Conservation (phyloP, 2,797 vertebrate species). For the Alexandromys oeconomus region DNA sequence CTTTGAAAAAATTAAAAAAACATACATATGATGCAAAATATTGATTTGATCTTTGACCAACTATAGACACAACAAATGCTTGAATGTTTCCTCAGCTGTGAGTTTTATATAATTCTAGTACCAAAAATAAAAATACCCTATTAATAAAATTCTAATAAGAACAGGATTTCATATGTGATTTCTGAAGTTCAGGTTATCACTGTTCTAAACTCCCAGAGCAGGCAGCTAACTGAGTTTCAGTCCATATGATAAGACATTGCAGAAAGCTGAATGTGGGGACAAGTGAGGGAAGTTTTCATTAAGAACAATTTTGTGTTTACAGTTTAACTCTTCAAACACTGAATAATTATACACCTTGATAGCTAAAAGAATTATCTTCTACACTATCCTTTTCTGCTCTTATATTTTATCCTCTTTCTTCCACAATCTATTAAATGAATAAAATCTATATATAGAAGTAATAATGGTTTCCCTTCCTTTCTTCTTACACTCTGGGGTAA, state of each 20-base stretch:
- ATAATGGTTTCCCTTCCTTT: slow-evolving; percentile 9
- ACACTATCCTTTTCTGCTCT: neutral
- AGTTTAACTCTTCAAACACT: slow-evolving; percentile 9
- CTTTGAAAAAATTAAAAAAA: slow-evolving; percentile 23
- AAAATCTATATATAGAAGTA: neutral
- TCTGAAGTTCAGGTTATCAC: slow-evolving; percentile 47
- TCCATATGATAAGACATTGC: slow-evolving; percentile 40
- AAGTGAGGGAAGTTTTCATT: neutral
- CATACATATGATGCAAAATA: slow-evolving; percentile 5
- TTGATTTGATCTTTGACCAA: slow-evolving; percentile 62
- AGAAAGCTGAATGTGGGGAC: neutral
- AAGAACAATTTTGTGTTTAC: slow-evolving; percentile 21
- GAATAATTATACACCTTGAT: slow-evolving; percentile 4
- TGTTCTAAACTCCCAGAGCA: slow-evolving; percentile 49
- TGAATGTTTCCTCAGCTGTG: slow-evolving; percentile 59
- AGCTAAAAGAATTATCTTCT: slow-evolving; percentile 38
- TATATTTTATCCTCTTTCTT: neutral
- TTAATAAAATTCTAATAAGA: slow-evolving; percentile 34
- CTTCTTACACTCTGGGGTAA: neutral
- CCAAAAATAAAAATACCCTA: neutral
- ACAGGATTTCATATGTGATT: slow-evolving; percentile 48
- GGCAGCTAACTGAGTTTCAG: neutral
- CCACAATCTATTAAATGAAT: slow-evolving; percentile 28
- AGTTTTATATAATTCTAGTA: slow-evolving; percentile 58
- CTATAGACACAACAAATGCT: slow-evolving; percentile 53